A percentile compares a stretch with the other conserved stretches of the same genome.
These are phyloP conservation scores for Aphodius sticticus DNA, from an alignment of 2,888 invertebrate species.

Conservation along the genomic window DNA sequence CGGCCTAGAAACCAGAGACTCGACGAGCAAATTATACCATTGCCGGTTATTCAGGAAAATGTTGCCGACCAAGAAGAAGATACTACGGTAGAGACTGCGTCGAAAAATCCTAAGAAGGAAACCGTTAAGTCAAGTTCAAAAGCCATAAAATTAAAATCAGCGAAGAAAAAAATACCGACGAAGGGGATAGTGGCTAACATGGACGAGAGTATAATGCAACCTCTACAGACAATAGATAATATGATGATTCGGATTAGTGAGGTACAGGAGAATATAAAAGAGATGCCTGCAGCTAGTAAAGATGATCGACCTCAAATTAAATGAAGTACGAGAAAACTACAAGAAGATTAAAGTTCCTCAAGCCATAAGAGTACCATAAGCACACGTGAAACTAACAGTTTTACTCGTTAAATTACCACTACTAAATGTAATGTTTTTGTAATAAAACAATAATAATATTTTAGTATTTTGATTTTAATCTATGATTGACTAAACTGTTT, in stretches of 20 bases:
- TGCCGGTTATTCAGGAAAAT: background rate
- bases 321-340: no score
- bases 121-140: background rate
- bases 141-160: no score
- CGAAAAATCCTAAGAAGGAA: background rate
- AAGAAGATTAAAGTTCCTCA: no score
- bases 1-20: background rate
- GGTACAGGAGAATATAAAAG: background rate
- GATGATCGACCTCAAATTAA: background rate
- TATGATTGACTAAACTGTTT: no score
- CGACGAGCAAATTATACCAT: background rate
- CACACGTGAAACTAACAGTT: no score
- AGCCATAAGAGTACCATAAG: no score
- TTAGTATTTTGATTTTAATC: no score
- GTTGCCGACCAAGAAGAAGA: background rate
- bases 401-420: no score
- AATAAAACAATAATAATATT: no score
- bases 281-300: background rate
- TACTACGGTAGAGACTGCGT: background rate
- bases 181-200: background rate
- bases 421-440: no score
- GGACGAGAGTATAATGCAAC: background rate
- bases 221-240: background rate
- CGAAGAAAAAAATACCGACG: background rate
- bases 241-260: background rate